Conservation (phyloP, 2,113 vertebrate species). For the Jaculus jaculus region DNA sequence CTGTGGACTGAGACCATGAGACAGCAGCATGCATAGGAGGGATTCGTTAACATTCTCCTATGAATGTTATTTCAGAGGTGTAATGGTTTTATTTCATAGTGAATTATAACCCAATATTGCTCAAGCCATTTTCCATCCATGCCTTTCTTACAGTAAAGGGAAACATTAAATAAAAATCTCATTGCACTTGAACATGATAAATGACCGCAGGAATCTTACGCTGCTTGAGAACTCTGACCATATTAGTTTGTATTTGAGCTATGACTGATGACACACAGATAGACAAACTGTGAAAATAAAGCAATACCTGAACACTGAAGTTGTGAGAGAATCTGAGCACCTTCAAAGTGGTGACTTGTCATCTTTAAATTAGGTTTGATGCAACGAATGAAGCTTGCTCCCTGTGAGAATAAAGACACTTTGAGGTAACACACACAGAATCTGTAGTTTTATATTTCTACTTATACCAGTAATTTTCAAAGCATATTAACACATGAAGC, state of each 20-base stretch:
- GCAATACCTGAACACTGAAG: constrained; percentile 96
- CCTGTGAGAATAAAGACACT: constrained; percentile 85
- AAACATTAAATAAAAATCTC: neutral
- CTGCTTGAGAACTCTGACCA: neutral
- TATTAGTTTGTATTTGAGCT: neutral
- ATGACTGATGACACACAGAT: neutral
- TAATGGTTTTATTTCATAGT: neutral
- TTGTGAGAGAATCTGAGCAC: constrained; percentile 97
- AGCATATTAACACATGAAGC: neutral
- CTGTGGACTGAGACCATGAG: neutral
- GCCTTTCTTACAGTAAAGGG: constrained; percentile 17
- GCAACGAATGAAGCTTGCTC: constrained; percentile 97
- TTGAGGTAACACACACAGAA: neutral
- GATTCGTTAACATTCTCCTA: no score
- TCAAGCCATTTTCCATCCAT: neutral
- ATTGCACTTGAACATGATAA: constrained; percentile 16
- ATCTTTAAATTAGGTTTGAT: constrained; percentile 99
- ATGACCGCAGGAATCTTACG: neutral
- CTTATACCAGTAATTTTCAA: constrained; percentile 5
- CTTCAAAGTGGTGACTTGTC: constrained; percentile 97
- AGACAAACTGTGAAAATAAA: neutral
- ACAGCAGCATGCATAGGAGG: neutral
- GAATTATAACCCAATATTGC: neutral
- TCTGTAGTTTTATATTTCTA: constrained; percentile 29
- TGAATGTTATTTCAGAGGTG: neutral